phyloP scores from a whole-genome alignment of 2,888 invertebrate species.

The Metopia argyrocephala region DNA sequence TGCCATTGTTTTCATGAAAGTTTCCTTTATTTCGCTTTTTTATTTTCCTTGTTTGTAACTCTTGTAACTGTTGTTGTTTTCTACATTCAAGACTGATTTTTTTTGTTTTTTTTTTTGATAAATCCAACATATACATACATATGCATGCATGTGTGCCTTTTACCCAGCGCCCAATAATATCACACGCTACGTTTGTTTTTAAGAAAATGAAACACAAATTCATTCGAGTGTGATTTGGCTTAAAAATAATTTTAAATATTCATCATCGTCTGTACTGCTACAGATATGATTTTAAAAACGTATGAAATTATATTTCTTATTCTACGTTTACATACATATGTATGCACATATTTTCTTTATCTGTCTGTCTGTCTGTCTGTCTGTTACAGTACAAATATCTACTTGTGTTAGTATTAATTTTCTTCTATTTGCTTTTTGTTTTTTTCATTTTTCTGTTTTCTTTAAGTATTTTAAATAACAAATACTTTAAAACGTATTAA shows the following conservation, averaged over 20 bases:
- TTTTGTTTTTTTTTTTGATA: conserved; percentile 1
- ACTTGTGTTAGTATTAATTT: background rate
- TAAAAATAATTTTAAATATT: conserved; percentile 41
- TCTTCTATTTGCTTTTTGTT: too few species aligned
- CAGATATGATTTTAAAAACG: conserved; percentile 14
- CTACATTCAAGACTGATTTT: background rate
- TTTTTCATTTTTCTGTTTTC: background rate
- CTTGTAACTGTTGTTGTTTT: too few species aligned
- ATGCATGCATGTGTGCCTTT: background rate
- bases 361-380: background rate
- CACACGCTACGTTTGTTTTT: conserved; percentile 25
- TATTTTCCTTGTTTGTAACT: background rate
- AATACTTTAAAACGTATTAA: conserved; percentile 31
- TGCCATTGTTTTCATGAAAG: too few species aligned
- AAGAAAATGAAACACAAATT: conserved; percentile 36
- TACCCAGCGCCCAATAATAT: too few species aligned
- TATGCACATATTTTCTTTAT: conserved; percentile 19
- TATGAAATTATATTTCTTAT: too few species aligned
- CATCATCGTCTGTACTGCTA: conserved; percentile 12
- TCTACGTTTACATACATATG: conserved; percentile 5
- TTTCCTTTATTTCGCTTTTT: background rate
- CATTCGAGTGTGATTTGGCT: conserved; percentile 45
- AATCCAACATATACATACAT: background rate
- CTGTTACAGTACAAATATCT: background rate
- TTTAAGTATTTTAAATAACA: background rate